Evolutionary conservation across 2,113 vertebrate species (phyloP), one percentile per base, ranked within the genome.

Genomic region (Sterrhoptilus dennistouni): DNA sequence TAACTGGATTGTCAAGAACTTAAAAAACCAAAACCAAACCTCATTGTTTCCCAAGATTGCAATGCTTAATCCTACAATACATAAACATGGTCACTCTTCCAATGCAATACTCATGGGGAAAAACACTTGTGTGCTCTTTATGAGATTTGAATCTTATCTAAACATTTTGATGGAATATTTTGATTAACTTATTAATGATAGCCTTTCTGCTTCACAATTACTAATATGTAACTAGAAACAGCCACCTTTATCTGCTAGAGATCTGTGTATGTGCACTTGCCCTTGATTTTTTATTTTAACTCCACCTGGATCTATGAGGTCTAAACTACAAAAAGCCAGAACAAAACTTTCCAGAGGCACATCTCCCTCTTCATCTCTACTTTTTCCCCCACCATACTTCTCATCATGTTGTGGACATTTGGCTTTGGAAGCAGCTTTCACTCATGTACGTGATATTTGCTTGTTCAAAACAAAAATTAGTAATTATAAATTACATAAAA

Each of bases 281-380:
- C 97, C 9, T 97, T 93, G 72, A 95, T 95, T 42, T 57, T 66
- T 69, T 33, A 57, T 78, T 65, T 84, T 68, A 78, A 96, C 94
- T 49, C 89, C 92, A 80, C 97, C 95, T 52, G 95, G 64, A 94
- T 97, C 97, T 96, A 89, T 81, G n/a, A 93, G 93, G 88, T 88
- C 97, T 94, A 77, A 31, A 95, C 87, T 38, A 97, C 97, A 83
- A 76, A 93, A 83, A 76, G 12, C 10, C 90, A 97, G 70, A 82
- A 96, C 97, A 54, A 96, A 97, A 66, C 97, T 92, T 87, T 94
- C 96, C 76, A 97, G 96, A 78, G 97, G 77, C n/a, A 96, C 40
- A 9, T 97, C 95, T 95, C 97, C 90, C 38, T 96, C 95, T 60
- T 96, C 96, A 57, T 38, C 95, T 97, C 76, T 94, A 87, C 95